These are phyloP conservation scores for Gadopsis bispinosus DNA, from an alignment of 2,797 vertebrate species.

Conservation along the genomic window DNA sequence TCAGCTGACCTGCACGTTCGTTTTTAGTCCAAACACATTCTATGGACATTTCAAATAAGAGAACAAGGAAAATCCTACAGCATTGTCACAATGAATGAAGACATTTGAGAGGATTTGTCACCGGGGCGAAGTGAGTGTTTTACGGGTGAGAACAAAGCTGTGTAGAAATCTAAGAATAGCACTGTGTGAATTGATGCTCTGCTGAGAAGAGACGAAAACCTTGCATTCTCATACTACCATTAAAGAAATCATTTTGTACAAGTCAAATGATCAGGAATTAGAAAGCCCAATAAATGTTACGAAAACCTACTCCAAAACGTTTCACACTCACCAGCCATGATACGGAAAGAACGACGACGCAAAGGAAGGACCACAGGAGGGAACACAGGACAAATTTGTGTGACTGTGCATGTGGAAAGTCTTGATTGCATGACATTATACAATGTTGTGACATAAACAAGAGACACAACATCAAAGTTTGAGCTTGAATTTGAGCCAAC, in stretches of 20 bases:
- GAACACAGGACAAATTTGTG: not conserved
- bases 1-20: constrained; percentile 46
- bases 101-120: constrained; percentile 8
- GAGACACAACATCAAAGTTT: constrained; percentile 11
- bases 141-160: not conserved
- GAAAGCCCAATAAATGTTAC: not conserved
- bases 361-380: not conserved
- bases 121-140: not conserved
- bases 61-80: constrained; percentile 21
- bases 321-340: not conserved
- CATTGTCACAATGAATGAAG: constrained; percentile 36
- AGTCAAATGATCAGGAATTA: not conserved
- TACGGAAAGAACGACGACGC: not conserved
- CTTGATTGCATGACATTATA: constrained; percentile 10
- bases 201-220: not conserved
- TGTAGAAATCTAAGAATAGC: not conserved
- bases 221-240: not conserved
- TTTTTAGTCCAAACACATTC: constrained; percentile 82
- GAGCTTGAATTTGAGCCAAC: constrained; percentile 9
- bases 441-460: constrained; percentile 32
- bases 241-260: not conserved
- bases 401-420: not conserved
- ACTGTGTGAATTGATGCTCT: not conserved
- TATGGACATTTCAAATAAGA: constrained; percentile 76
- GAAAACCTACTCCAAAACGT: not conserved